These are phyloP conservation scores for Anhinga anhinga DNA, from an alignment of 2,113 vertebrate genomes.

Conservation along the genomic window DNA sequence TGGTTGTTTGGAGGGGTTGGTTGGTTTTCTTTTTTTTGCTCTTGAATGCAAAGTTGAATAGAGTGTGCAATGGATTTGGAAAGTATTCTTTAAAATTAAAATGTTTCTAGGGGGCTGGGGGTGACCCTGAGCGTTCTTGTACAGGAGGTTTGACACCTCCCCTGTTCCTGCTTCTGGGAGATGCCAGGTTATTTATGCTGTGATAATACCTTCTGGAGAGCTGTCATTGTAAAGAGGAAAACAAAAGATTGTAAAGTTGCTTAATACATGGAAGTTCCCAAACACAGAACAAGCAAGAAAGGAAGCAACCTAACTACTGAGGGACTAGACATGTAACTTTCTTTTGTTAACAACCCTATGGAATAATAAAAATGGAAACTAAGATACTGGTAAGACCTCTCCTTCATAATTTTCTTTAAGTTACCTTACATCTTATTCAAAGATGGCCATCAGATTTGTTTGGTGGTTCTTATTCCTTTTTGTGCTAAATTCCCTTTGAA, in stretches of 20 bases:
- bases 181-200: not conserved
- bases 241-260: not conserved
- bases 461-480: not conserved
- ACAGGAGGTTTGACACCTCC: not conserved
- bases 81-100: not conserved
- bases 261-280: slow-evolving; percentile 4
- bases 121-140: not conserved
- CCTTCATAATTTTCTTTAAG: not conserved
- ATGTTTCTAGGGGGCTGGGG: not conserved
- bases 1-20: no score
- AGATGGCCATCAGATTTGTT: not conserved
- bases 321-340: not conserved
- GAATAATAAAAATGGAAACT: slow-evolving; percentile 35
- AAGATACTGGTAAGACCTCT: not conserved
- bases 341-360: not conserved
- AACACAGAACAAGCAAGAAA: not conserved
- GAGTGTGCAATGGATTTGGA: not conserved
- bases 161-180: not conserved
- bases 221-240: not conserved
- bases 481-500: slow-evolving; percentile 9
- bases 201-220: not conserved
- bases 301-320: not conserved
- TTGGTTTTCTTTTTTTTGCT: not conserved
- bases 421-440: not conserved
- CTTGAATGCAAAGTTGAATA: not conserved